Evolutionary conservation across 2,888 invertebrate species (phyloP).

Genomic region (Rotaria socialis): DNA sequence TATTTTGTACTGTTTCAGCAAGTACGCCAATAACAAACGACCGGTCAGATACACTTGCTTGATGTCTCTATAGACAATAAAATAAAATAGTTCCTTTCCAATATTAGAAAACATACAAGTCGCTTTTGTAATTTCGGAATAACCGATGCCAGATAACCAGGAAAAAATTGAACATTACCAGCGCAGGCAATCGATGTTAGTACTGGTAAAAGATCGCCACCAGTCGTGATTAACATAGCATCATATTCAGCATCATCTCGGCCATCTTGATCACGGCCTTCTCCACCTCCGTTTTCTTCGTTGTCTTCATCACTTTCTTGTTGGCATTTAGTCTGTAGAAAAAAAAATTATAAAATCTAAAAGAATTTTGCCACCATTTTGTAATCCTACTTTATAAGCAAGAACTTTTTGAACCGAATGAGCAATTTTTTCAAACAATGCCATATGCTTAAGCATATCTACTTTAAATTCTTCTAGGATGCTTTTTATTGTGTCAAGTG

Average conservation of each 20-base stretch:
- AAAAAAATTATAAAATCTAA: not conserved
- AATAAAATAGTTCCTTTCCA: constrained; percentile 47
- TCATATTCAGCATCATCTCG: constrained; percentile 22
- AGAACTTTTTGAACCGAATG: not conserved
- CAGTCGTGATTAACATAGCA: constrained; percentile 18
- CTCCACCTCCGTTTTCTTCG: not conserved
- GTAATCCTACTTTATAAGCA: not conserved
- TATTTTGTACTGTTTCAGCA: constrained; percentile 69
- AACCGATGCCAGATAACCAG: not conserved
- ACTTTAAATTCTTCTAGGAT: constrained; percentile 1
- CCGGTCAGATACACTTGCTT: constrained; percentile 67
- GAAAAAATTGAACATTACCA: constrained; percentile 7
- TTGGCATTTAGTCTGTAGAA: not conserved
- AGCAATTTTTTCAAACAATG: not conserved
- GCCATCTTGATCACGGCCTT: not conserved
- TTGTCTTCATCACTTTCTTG: not conserved
- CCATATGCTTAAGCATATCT: not conserved
- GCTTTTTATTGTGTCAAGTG: not conserved
- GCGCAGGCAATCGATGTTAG: constrained; percentile 2
- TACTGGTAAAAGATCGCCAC: constrained; percentile 23
- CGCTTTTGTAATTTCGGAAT: constrained; percentile 30
- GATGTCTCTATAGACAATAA: constrained; percentile 64
- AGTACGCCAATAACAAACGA: constrained; percentile 72
- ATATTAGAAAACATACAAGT: not conserved
- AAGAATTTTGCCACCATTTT: not conserved